phyloP scores from a whole-genome alignment of 2,888 invertebrate genomes.

The Anoplius nigerrimus region DNA sequence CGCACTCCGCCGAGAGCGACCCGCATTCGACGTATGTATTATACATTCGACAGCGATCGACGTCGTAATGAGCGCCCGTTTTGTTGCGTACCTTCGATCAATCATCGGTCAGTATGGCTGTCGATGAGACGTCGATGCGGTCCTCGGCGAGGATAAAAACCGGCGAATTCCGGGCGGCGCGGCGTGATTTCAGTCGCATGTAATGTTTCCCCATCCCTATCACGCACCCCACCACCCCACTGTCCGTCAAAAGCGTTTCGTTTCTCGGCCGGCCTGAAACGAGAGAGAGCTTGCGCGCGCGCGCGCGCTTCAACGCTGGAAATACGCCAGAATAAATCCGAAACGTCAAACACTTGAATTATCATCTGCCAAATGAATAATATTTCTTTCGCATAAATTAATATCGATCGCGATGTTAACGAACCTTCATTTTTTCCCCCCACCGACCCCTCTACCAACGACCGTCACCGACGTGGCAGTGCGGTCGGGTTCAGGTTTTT shows the following conservation, averaged over 20 bases:
- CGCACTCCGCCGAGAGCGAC: too few species aligned
- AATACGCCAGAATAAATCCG: conserved; percentile 44
- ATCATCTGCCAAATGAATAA: conserved; percentile 24
- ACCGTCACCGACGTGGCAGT: too few species aligned
- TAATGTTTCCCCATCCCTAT: conserved; percentile 37
- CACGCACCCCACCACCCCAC: conserved; percentile 29
- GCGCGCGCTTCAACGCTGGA: conserved; percentile 36
- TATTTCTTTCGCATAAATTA: neutral
- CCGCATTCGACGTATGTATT: too few species aligned
- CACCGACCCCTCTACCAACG: too few species aligned
- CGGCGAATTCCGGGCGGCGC: conserved; percentile 37
- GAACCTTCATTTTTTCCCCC: too few species aligned
- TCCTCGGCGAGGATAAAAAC: conserved; percentile 52
- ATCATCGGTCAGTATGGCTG: conserved; percentile 46
- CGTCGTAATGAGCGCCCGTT: conserved; percentile 43
- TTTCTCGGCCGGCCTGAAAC: conserved; percentile 17
- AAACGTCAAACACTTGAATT: conserved; percentile 43
- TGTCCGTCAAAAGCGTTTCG: conserved; percentile 33
- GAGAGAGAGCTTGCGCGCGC: conserved; percentile 42
- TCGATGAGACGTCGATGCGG: conserved; percentile 52
- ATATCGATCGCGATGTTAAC: neutral
- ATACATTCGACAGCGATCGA: too few species aligned
- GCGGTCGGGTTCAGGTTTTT: too few species aligned
- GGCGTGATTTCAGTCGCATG: conserved; percentile 47
- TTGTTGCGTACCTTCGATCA: conserved; percentile 45